phyloP scores from a whole-genome alignment of 92 coral and sea anemone species.

The Actinostola sp. region DNA sequence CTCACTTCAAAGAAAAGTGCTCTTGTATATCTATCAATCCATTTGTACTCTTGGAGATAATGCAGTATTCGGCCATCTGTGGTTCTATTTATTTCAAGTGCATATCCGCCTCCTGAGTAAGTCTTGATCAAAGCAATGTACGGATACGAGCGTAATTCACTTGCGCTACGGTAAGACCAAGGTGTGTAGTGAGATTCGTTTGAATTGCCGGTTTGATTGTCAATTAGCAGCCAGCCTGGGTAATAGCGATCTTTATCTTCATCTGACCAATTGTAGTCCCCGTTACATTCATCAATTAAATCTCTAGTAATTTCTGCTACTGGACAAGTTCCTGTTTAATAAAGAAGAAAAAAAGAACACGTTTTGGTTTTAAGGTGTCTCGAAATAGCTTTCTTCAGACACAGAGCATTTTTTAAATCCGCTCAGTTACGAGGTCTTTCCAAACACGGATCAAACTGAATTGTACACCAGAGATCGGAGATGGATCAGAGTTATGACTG shows the following conservation, averaged over 20 bases:
- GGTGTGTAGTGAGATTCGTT: constrained; percentile 12
- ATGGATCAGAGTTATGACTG: too few species aligned
- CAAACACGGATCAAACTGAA: too few species aligned
- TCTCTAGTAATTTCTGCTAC: constrained; percentile 56
- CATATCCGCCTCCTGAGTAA: constrained; percentile 87
- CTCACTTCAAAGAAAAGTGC: constrained; percentile 89
- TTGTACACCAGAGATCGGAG: too few species aligned
- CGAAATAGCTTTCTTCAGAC: neutral
- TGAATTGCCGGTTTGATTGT: neutral
- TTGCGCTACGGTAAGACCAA: constrained; percentile 68
- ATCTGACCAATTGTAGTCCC: constrained; percentile 61
- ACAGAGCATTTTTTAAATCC: too few species aligned
- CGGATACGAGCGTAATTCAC: constrained; percentile 69
- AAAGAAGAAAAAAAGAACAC: neutral
- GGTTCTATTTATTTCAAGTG: constrained; percentile 39
- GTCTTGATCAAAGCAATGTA: constrained; percentile 61
- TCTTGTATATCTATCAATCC: constrained; percentile 80
- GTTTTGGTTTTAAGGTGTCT: neutral
- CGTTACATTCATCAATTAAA: constrained; percentile 47
- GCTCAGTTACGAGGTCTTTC: too few species aligned
- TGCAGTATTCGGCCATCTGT: constrained; percentile 31
- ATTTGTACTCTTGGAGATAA: constrained; percentile 41
- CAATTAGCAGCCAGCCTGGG: constrained; percentile 59
- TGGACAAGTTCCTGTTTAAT: constrained; percentile 58
- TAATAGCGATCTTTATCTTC: constrained; percentile 74